These are phyloP conservation scores for Tenthredo livida DNA, from an alignment of 2,888 invertebrate genomes.

Conservation along the genomic window DNA sequence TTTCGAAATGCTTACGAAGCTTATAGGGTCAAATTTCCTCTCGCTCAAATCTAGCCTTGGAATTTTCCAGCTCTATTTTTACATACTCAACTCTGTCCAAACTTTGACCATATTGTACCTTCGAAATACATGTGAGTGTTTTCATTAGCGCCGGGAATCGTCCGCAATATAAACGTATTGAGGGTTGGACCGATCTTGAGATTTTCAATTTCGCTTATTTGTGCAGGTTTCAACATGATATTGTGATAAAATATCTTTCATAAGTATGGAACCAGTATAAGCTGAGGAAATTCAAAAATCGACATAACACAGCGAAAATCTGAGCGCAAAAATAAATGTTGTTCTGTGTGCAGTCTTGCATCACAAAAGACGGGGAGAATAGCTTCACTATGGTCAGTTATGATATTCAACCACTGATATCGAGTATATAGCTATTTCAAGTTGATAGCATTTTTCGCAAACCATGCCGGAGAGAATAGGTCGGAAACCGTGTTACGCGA, in stretches of 20 bases:
- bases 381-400: not conserved
- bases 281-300: not conserved
- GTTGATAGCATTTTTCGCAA: not conserved
- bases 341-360: not conserved
- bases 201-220: not conserved
- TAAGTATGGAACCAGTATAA: not conserved
- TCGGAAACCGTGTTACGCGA: not conserved
- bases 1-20: too few species aligned
- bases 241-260: not conserved
- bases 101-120: not conserved
- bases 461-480: not conserved
- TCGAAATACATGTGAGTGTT: too few species aligned
- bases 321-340: not conserved
- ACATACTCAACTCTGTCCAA: not conserved
- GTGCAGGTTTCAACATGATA: not conserved
- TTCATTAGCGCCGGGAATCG: too few species aligned
- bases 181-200: not conserved
- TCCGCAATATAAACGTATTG: not conserved
- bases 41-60: not conserved
- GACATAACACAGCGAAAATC: not conserved
- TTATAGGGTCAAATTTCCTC: not conserved
- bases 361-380: not conserved
- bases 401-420: not conserved
- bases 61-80: not conserved
- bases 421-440: not conserved